Conservation (phyloP, 2,113 vertebrate genomes). For the Notechis scutatus region DNA sequence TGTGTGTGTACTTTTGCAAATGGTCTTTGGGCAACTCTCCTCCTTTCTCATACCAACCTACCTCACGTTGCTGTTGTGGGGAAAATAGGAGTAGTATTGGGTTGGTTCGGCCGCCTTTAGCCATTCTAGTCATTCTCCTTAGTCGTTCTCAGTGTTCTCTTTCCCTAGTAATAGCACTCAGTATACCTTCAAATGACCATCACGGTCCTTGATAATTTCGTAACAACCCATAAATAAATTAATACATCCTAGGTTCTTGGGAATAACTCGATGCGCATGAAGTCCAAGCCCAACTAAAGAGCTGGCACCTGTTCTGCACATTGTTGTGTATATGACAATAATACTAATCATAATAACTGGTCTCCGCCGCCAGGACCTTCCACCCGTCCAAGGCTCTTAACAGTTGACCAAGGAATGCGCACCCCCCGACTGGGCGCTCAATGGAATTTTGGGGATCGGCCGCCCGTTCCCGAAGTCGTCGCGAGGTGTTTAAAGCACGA, state of each 20-base stretch:
- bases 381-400: neutral
- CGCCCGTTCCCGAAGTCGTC: neutral
- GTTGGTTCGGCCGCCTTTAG: neutral
- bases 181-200: neutral
- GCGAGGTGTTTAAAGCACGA: neutral
- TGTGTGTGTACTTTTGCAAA: neutral
- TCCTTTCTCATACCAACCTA: neutral
- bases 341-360: neutral
- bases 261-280: too few relatives aligned
- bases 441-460: neutral
- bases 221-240: neutral
- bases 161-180: neutral
- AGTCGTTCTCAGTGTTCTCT: neutral
- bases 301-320: neutral
- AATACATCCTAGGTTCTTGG: too few relatives aligned
- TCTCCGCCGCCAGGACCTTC: neutral
- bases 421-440: neutral
- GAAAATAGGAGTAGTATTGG: neutral
- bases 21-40: neutral
- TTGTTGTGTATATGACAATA: neutral
- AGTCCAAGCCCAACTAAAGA: neutral
- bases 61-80: neutral
- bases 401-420: neutral
- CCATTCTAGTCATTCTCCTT: neutral
- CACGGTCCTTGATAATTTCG: neutral